Evolutionary conservation across 2,797 vertebrate species (phyloP), one percentile per base, ranked within the genome.

Genomic region (Hyperoplus immaculatus): DNA sequence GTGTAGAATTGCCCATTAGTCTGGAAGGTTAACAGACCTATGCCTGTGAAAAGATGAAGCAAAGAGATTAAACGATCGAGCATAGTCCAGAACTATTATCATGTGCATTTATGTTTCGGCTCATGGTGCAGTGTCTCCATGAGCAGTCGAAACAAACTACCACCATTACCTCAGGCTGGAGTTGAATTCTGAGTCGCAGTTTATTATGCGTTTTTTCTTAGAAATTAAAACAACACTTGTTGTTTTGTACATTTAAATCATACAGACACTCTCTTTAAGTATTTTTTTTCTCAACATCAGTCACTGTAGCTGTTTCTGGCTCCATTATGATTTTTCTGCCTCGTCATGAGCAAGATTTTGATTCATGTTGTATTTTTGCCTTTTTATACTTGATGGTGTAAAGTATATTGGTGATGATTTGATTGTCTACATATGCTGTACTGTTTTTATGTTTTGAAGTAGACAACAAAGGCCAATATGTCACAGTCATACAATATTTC

Each of bases 121-220:
- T 85, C 63, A 4, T 65, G 78, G 56, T 53, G 76, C 18, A 13
- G 46, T 36, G 47, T 77, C 83, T 77, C 81, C 47, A 6, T 63
- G 78, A 84, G 80, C 58, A 42, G 79, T 80, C 70, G 72, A 73
- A 83, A 77, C 64, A 71, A 80, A 87, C 66, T 74, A 81, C 87
- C 79, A 74, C 75, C 85, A 77, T 92, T 93, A 93, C 89, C 86
- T 93, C 90, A 90, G 85, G 91, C 75, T 73, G 61, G 83, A 81
- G 81, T 80, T 46, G 0, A 75, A 77, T 78, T 82, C 59, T 76
- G 39, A 74, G 69, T 55, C 15, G 7, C 50, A 81, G 56, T 57
- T 78, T 57, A 18, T 82, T 61, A 38, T 51, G 36, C 6, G 4
- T 82, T 76, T 72, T 72, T 51, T 29, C 66, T 36, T 67, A 72